These are phyloP conservation scores for cattle (Bos taurus) DNA, from an alignment of 2,113 vertebrate species.

Conservation along the genomic window ARS-UCD2.0 NC_037328.1:35065001-35065500, in stretches of 20 bases:
- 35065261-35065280: conserved; percentile 63
- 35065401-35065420: conserved; percentile 81
- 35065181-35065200: conserved; percentile 80
- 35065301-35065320: conserved; percentile 65
- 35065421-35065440: conserved; percentile 68
- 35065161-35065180: conserved; percentile 32
- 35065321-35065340: conserved; percentile 68
- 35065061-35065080: conserved; percentile 59
- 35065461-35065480: conserved; percentile 54
- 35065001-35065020: conserved; percentile 72
- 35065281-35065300: conserved; percentile 70
- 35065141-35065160: conserved; percentile 69
- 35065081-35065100: conserved; percentile 57
- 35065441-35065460: conserved; percentile 68
- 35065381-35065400: conserved; percentile 79
- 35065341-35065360: conserved; percentile 75
- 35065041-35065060: conserved; percentile 62
- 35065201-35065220: conserved; percentile 39
- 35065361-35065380: conserved; percentile 74
- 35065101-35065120: conserved; percentile 55
- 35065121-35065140: conserved; percentile 48
- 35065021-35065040: conserved; percentile 76
- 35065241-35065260: conserved; percentile 29
- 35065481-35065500: not conserved
- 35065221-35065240: conserved; percentile 15